Percentiles rank a stretch among this genome's conserved stretches.
Evolutionary conservation across 2,888 invertebrate genomes (phyloP).

Genomic region (Drosophila putrida): DNA sequence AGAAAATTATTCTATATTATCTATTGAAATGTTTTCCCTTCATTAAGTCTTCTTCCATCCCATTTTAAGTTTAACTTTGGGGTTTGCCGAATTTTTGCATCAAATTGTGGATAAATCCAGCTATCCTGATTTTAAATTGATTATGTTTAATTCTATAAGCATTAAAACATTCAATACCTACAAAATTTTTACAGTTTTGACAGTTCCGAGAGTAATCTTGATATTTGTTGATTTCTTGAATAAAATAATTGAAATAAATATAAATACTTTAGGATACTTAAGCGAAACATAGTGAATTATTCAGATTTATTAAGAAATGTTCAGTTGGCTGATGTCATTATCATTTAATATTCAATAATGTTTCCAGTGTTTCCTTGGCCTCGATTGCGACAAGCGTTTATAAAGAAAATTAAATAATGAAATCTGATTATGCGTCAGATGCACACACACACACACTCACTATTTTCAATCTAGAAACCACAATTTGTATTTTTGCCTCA

Average conservation of each 20-base stretch:
- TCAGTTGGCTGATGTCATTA: conserved; percentile 21
- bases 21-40: background rate
- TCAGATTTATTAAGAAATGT: background rate
- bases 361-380: conserved; percentile 22
- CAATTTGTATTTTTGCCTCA: conserved; percentile 63
- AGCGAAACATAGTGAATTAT: background rate
- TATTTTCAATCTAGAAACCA: conserved; percentile 72
- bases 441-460: conserved; percentile 14
- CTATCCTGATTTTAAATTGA: too few relatives aligned
- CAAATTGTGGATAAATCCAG: too few relatives aligned
- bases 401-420: conserved; percentile 62
- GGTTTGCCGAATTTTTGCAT: too few relatives aligned
- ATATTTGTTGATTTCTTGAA: too few relatives aligned
- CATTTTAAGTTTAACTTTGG: too few relatives aligned
- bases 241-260: background rate
- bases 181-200: too few relatives aligned
- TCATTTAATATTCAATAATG: conserved; percentile 36
- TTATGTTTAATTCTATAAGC: too few relatives aligned
- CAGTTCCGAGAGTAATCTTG: too few relatives aligned
- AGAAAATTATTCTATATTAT: background rate
- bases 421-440: conserved; percentile 75
- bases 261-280: background rate
- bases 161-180: too few relatives aligned
- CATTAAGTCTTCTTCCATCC: too few relatives aligned
- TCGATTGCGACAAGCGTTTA: conserved; percentile 18